These are phyloP conservation scores for Sesamia nonagrioides DNA, from an alignment of 1,140 invertebrate species.

Conservation along the genomic window DNA sequence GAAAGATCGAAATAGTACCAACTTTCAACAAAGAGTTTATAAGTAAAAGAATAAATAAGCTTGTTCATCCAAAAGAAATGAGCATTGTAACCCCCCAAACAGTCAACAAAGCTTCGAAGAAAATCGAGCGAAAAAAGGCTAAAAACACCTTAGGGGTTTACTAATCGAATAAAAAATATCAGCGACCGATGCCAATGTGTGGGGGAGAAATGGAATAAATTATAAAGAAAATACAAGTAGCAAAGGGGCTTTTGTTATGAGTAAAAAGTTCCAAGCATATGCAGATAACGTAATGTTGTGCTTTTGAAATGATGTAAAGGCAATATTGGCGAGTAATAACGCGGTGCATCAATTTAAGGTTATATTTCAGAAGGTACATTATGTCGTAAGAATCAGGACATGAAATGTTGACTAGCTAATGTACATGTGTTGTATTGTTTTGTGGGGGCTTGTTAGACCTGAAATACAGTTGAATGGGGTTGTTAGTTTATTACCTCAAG, in stretches of 20 bases:
- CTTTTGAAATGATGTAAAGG: constrained; percentile 66
- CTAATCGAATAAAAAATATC: constrained; percentile 89
- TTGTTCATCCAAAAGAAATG: constrained; percentile 85
- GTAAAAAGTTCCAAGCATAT: constrained; percentile 77
- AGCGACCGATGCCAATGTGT: constrained; percentile 86
- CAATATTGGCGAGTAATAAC: constrained; percentile 65
- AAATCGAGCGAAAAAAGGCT: constrained; percentile 88
- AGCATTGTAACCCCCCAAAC: constrained; percentile 83
- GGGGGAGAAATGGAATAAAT: constrained; percentile 87
- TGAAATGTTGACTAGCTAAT: constrained; percentile 6
- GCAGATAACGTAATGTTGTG: constrained; percentile 68
- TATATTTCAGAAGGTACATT: constrained; percentile 12
- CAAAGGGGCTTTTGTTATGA: constrained; percentile 78
- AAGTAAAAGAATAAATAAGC: constrained; percentile 77
- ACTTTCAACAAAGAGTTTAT: constrained; percentile 45
- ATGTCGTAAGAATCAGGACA: neutral
- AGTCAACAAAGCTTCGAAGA: constrained; percentile 87
- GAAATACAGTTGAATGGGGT: neutral
- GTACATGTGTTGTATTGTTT: neutral
- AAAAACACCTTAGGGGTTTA: constrained; percentile 88
- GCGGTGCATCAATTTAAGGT: constrained; percentile 44
- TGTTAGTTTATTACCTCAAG: neutral
- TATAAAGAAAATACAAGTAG: constrained; percentile 86
- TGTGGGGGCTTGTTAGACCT: neutral
- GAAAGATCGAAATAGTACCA: constrained; percentile 14